Percentiles rank a stretch among this genome's conserved stretches.
Evolutionary conservation across 2,888 invertebrate species (phyloP).

Genomic region (Ferrisia virgata): DNA sequence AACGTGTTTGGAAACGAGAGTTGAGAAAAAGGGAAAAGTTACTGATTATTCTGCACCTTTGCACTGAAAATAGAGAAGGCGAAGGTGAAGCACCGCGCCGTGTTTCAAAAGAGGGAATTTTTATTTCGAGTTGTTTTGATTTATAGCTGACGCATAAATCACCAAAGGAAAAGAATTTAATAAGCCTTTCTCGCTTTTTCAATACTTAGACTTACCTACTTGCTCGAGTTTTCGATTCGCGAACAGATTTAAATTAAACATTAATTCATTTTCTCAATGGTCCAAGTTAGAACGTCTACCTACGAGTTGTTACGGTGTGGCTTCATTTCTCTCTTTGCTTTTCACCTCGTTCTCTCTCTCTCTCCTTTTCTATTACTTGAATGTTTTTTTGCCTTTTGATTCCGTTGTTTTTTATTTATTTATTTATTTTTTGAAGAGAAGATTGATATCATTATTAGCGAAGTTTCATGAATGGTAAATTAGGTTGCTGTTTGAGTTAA

Average conservation of each 20-base stretch:
- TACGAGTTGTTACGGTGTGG: not conserved
- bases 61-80: no score
- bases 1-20: not conserved
- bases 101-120: not conserved
- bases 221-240: not conserved
- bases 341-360: no score
- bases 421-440: not conserved
- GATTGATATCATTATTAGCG: not conserved
- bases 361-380: not conserved
- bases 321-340: not conserved
- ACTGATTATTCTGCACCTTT: conserved; percentile 10
- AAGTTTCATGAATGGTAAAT: not conserved
- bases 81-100: not conserved
- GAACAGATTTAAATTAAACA: not conserved
- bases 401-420: no score
- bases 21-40: not conserved
- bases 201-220: no score
- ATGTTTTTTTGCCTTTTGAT: not conserved
- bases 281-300: not conserved
- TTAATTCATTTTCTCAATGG: not conserved
- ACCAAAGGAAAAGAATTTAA: not conserved
- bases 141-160: conserved; percentile 18
- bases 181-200: not conserved
- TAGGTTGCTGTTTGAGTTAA: not conserved
- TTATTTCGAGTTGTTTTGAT: conserved; percentile 28